Base-by-base conservation (phyloP, 2,888 invertebrate species). In the Anorthoa munda region DNA sequence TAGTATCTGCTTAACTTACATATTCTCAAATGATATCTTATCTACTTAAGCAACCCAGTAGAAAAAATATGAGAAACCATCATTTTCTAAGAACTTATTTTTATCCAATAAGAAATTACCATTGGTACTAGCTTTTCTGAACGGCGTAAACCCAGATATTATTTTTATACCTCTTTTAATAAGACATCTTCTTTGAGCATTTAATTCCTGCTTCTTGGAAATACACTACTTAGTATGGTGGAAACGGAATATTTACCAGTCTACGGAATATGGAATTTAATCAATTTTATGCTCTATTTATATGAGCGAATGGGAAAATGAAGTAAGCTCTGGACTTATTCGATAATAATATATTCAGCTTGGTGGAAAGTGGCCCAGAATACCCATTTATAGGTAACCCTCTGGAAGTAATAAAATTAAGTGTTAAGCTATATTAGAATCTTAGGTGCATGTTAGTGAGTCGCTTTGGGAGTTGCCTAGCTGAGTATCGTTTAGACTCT, bases 211-310 rank as follows among this genome's bases (percentile, higher is more conserved):
- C 71, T 71, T 77, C 75, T 55, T 11, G 18, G 51, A 59, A 77
- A 82, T 73, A 69, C 50, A 72, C 31, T 70, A 13, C 21, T n/a
- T 45, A 60, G 31, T 18, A 48, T 21, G 39, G 46, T 53, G 48
- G 26, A 70, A 58, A 59, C 9, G 59, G 58, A 72, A 78, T 76
- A 63, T 81, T 71, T 81, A 76, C 72, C 51, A 74, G 70, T 78
- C 72, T 66, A 66, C 58, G 69, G 65, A 77, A 72, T 84, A 77
- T 75, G 31, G 64, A 74, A 77, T 69, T 73, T 71, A 77, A 79
- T 79, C 67, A 80, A 72, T 76, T 81, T 78, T 80, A 80, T 60
- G 79, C 69, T 77, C 68, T 82, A 84, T 77, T 73, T 80, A 72
- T 58, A 72, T 70, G 74, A 67, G 56, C 66, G 73, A 60, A 69